A percentile compares a stretch with the other conserved stretches of the same genome.
These are phyloP conservation scores for Ctenochaetus hawaiiensis DNA, from an alignment of 2,797 vertebrate genomes.

Conservation along the genomic window DNA sequence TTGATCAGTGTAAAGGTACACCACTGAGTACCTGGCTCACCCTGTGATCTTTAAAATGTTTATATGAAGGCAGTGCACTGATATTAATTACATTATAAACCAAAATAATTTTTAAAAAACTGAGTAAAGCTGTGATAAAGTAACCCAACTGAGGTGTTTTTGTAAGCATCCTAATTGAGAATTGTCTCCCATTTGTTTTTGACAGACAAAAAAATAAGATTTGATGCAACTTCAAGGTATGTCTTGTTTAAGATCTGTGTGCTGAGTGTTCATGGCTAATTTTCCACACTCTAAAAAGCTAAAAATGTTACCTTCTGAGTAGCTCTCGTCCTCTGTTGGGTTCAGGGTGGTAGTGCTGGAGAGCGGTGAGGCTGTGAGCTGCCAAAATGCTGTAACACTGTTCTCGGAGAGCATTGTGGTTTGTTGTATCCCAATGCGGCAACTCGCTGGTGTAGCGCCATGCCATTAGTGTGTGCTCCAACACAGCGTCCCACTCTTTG, in stretches of 20 bases:
- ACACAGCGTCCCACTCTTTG: constrained; percentile 76
- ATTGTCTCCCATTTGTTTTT: not conserved
- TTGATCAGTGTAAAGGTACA: not conserved
- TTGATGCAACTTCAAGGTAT: not conserved
- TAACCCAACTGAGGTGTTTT: not conserved
- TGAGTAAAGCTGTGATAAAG: not conserved
- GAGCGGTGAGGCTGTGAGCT: constrained; percentile 68
- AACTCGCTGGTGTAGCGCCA: constrained; percentile 83
- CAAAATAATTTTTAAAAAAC: not conserved
- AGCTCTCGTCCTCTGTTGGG: constrained; percentile 71
- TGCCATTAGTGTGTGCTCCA: constrained; percentile 81
- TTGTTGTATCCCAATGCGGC: constrained; percentile 83
- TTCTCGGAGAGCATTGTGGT: constrained; percentile 78
- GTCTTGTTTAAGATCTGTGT: not conserved
- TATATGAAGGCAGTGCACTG: not conserved
- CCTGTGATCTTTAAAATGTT: not conserved
- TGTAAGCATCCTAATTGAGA: too few relatives aligned
- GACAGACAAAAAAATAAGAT: not conserved
- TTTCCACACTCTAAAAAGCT: too few relatives aligned
- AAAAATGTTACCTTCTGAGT: constrained; percentile 75
- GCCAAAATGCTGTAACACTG: constrained; percentile 80
- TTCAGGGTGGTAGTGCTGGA: constrained; percentile 70
- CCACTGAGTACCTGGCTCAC: not conserved
- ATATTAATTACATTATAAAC: not conserved
- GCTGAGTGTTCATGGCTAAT: too few relatives aligned